Conservation (phyloP, 2,797 vertebrate species). For the Acrossocheilus fasciatus region DNA sequence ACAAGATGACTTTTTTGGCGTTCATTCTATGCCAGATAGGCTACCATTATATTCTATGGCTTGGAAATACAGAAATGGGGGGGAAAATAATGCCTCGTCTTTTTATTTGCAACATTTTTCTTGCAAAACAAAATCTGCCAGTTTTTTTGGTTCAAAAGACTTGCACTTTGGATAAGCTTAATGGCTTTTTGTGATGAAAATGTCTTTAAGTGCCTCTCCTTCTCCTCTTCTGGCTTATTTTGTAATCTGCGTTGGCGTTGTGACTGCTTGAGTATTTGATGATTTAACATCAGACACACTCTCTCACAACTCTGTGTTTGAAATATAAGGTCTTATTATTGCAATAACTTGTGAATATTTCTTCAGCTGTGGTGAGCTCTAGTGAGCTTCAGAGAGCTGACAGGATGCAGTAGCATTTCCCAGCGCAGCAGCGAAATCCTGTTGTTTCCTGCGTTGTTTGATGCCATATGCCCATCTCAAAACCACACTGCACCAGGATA, state of each 20-base stretch:
- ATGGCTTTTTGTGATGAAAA: slow-evolving; percentile 51
- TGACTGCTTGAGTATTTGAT: slow-evolving; percentile 46
- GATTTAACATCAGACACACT: slow-evolving; percentile 17
- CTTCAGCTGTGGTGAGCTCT: neutral
- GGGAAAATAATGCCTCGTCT: no score
- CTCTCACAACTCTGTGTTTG: neutral
- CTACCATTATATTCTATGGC: neutral
- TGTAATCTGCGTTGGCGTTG: slow-evolving; percentile 13
- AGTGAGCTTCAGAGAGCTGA: neutral
- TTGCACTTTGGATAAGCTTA: slow-evolving; percentile 1
- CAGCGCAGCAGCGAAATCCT: neutral
- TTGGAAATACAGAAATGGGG: neutral
- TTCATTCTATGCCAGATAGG: neutral
- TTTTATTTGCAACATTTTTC: slow-evolving; percentile 27
- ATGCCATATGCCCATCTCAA: neutral
- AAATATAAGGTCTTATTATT: slow-evolving; percentile 20
- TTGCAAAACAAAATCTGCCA: neutral
- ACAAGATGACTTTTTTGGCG: neutral
- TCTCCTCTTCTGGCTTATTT: neutral
- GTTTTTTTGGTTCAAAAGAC: slow-evolving; percentile 8
- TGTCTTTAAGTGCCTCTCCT: neutral
- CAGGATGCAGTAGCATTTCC: neutral
- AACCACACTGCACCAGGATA: neutral
- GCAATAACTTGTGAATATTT: slow-evolving; percentile 14
- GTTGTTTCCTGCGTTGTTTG: neutral